Evolutionary conservation across 2,797 vertebrate species (phyloP).

Genomic region (Borostomias antarcticus): DNA sequence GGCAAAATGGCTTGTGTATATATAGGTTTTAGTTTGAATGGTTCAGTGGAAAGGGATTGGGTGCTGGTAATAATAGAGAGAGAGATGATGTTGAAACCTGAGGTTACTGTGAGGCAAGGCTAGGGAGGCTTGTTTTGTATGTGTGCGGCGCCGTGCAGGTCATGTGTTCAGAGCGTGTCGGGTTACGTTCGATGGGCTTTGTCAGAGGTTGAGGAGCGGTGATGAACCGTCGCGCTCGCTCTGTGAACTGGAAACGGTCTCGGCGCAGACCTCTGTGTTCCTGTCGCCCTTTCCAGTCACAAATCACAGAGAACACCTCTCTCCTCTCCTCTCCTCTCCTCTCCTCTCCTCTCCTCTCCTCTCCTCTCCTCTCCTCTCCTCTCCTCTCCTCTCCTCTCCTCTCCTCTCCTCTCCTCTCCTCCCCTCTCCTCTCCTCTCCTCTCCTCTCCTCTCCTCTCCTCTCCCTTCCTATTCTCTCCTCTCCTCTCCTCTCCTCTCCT

Average conservation of each 20-base stretch:
- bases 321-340: not conserved
- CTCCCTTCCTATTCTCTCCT: conserved; percentile 55
- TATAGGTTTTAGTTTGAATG: conserved; percentile 47
- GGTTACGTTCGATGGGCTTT: not conserved
- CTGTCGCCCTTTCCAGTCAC: conserved; percentile 38
- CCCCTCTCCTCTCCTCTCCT: conserved; percentile 37
- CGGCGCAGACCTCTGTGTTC: not conserved
- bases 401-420: conserved; percentile 33
- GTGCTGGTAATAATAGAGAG: conserved; percentile 9
- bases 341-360: conserved; percentile 48
- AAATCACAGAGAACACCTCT: conserved; percentile 15
- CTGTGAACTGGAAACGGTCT: not conserved
- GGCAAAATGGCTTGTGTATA: conserved; percentile 53
- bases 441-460: conserved; percentile 30
- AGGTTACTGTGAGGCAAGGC: too few species aligned
- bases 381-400: conserved; percentile 47
- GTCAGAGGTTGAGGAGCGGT: not conserved
- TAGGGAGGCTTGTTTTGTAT: not conserved
- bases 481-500: conserved; percentile 47
- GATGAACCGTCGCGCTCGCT: not conserved
- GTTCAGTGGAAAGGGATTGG: conserved; percentile 31
- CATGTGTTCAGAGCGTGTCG: not conserved
- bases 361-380: conserved; percentile 47
- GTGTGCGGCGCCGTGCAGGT: not conserved
- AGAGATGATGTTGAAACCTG: not conserved